phyloP scores from a whole-genome alignment of 2,797 vertebrate genomes.

The Sebastiscus tertius region DNA sequence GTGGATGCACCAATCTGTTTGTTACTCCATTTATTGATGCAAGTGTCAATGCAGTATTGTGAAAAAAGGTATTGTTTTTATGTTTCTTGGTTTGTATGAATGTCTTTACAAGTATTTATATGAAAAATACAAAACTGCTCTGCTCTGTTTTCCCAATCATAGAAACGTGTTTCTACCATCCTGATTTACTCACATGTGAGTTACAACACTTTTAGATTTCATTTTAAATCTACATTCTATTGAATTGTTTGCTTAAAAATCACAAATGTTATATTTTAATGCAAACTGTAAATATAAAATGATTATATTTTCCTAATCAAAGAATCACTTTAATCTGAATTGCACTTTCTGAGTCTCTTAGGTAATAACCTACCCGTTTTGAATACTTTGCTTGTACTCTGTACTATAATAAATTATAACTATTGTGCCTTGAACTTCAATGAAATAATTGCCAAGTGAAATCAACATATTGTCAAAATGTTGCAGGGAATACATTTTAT shows the following conservation, averaged over 20 bases:
- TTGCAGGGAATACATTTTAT: conserved; percentile 28
- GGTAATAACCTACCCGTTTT: conserved; percentile 7
- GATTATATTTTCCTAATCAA: conserved; percentile 9
- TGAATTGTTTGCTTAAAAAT: conserved; percentile 1
- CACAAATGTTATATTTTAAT: background rate
- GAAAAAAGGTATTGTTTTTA: conserved; percentile 2
- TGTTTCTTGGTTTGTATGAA: conserved; percentile 23
- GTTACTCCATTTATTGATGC: conserved; percentile 57
- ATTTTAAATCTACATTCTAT: conserved; percentile 9
- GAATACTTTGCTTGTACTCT: conserved; percentile 13
- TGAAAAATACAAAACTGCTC: conserved; percentile 15
- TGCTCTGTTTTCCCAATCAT: conserved; percentile 8
- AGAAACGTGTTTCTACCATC: background rate
- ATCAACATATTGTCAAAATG: conserved; percentile 13
- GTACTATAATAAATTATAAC: background rate
- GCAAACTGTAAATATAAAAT: background rate
- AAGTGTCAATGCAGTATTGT: conserved; percentile 61
- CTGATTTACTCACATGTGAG: conserved; percentile 11
- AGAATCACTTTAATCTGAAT: conserved; percentile 20
- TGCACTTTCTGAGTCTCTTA: conserved; percentile 31
- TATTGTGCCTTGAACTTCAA: conserved; percentile 27
- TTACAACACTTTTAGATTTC: background rate
- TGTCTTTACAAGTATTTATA: conserved; percentile 50
- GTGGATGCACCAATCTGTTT: conserved; percentile 25
- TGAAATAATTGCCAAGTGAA: conserved; percentile 19